phyloP scores from a whole-genome alignment of 2,888 invertebrate genomes.

The Empis livida region DNA sequence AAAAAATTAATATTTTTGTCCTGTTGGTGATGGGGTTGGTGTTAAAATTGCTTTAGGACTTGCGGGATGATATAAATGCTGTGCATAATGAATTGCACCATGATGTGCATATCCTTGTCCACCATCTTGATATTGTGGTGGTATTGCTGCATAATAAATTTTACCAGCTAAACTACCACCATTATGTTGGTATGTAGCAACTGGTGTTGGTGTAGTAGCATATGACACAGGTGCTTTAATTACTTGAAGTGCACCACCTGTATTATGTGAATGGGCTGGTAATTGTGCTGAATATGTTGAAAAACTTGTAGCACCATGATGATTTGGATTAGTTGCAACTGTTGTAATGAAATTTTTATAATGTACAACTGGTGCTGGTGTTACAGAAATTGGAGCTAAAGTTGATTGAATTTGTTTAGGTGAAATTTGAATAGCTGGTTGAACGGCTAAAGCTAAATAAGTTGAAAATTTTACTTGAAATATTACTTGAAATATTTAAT shows the following conservation, averaged over 20 bases:
- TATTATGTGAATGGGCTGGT: neutral
- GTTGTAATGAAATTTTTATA: neutral
- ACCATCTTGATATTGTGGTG: slow-evolving; percentile 12
- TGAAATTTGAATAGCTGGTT: neutral
- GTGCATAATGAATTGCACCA: slow-evolving; percentile 27
- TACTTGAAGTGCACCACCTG: neutral
- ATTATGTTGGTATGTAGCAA: neutral
- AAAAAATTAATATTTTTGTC: too few relatives aligned
- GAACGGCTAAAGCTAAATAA: neutral
- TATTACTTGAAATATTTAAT: too few relatives aligned
- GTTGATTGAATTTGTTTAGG: neutral
- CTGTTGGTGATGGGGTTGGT: neutral
- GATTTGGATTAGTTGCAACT: neutral
- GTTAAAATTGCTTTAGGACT: neutral
- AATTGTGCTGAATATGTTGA: neutral
- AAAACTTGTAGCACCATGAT: neutral
- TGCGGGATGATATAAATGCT: slow-evolving; percentile 26
- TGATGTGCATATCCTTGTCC: slow-evolving; percentile 19
- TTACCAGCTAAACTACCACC: neutral
- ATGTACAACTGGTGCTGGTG: neutral
- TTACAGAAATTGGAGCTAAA: neutral
- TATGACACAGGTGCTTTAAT: neutral
- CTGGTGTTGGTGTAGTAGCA: neutral
- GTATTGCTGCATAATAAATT: slow-evolving; percentile 6
- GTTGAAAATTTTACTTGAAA: neutral